These are phyloP conservation scores for Siphonodentalium dalli DNA, from an alignment of 2,888 invertebrate species.

Conservation along the genomic window DNA sequence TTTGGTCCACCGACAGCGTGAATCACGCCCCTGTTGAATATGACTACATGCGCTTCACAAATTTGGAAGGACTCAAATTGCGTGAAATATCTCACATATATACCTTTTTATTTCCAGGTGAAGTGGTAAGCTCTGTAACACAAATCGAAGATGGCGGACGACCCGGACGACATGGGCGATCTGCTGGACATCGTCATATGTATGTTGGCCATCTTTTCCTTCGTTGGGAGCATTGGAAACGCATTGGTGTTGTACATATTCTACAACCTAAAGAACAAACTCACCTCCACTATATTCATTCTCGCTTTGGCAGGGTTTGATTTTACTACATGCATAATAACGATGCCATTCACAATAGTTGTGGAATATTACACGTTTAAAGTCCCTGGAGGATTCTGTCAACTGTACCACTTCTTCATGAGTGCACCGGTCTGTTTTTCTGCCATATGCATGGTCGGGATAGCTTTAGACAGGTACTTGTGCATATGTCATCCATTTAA, in stretches of 20 bases:
- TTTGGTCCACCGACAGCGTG: no score
- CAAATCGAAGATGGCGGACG: no score
- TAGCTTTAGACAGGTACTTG: conserved; percentile 58
- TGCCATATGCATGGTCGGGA: conserved; percentile 58
- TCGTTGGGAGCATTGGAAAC: conserved; percentile 59
- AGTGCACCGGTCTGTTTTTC: conserved; percentile 55
- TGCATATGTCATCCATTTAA: conserved; percentile 57
- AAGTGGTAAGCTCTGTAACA: no score
- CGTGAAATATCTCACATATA: no score
- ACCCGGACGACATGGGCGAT: no score
- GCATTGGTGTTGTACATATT: conserved; percentile 62
- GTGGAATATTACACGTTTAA: conserved; percentile 49
- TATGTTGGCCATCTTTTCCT: conserved; percentile 46
- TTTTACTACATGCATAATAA: conserved; percentile 52
- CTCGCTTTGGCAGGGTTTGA: conserved; percentile 54
- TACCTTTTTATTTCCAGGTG: no score
- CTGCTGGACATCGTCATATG: no score
- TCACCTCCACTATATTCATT: conserved; percentile 59
- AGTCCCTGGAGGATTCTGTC: conserved; percentile 47
- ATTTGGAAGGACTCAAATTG: no score
- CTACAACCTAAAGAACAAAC: conserved; percentile 37
- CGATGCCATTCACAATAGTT: conserved; percentile 56
- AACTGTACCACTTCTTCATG: conserved; percentile 54
- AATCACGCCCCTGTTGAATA: no score
- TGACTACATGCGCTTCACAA: no score